These are phyloP conservation scores for Lycocorax pyrrhopterus DNA, from an alignment of 2,113 vertebrate genomes.

Conservation along the genomic window DNA sequence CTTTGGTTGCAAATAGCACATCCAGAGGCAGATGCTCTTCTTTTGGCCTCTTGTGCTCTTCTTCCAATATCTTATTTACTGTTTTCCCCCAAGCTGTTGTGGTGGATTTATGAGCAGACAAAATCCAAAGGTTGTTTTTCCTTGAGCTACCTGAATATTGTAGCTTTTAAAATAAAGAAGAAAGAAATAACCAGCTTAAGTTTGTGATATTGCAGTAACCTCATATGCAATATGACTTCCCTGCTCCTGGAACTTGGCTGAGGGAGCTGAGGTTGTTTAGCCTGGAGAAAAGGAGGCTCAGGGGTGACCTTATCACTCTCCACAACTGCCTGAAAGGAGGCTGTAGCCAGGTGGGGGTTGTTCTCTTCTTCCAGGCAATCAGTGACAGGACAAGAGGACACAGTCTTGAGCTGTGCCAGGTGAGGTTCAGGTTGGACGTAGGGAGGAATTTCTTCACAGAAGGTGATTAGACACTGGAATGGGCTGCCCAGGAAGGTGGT, in stretches of 20 bases:
- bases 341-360: too few relatives aligned
- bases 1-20: slow-evolving; percentile 32
- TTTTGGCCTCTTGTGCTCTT: slow-evolving; percentile 37
- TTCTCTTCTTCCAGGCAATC: background rate
- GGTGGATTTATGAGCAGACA: slow-evolving; percentile 44
- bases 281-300: background rate
- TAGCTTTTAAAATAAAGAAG: slow-evolving; percentile 31
- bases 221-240: background rate
- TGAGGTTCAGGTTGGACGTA: background rate
- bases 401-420: background rate
- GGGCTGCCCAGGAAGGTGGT: background rate
- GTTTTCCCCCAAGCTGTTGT: slow-evolving; percentile 38
- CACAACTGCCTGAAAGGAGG: background rate
- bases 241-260: background rate
- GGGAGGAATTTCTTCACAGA: background rate
- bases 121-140: slow-evolving; percentile 55
- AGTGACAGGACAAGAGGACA: background rate
- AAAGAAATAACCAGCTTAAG: slow-evolving; percentile 18
- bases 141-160: slow-evolving; percentile 46
- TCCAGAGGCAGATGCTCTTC: slow-evolving; percentile 11
- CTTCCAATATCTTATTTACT: slow-evolving; percentile 53
- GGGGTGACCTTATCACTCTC: background rate
- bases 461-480: background rate
- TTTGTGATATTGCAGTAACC: background rate
- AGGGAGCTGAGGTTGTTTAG: background rate